Conservation (phyloP, 2,888 invertebrate genomes). For the Leptopilina drosophilae region DNA sequence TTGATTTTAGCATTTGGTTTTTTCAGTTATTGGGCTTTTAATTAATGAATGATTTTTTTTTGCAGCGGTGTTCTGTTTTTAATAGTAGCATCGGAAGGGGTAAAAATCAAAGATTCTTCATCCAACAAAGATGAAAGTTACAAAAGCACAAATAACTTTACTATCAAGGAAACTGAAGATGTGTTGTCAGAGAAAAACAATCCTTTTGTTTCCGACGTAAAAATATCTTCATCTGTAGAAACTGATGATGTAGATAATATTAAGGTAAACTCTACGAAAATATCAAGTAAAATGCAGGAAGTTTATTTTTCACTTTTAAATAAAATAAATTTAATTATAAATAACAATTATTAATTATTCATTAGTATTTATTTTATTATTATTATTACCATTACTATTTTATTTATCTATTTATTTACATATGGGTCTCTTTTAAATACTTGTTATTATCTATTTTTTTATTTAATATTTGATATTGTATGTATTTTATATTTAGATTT, state of each 20-base stretch:
- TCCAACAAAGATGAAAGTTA: slow-evolving; percentile 56
- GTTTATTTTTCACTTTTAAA: too few species aligned
- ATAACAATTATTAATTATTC: background rate
- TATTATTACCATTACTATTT: too few species aligned
- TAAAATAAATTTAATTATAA: background rate
- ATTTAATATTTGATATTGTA: too few species aligned
- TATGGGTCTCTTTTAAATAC: too few species aligned
- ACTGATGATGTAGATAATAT: slow-evolving; percentile 18
- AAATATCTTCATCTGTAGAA: slow-evolving; percentile 9
- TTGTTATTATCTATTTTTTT: too few species aligned
- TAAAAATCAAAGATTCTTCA: slow-evolving; percentile 64
- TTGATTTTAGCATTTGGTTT: background rate
- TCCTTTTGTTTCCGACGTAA: slow-evolving; percentile 29
- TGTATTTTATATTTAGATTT: too few species aligned
- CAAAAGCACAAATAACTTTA: slow-evolving; percentile 60
- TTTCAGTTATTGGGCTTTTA: background rate
- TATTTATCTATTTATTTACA: too few species aligned
- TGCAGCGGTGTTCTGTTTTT: slow-evolving; percentile 81
- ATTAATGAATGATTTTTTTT: slow-evolving; percentile 60
- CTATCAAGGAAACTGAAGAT: slow-evolving; percentile 52
- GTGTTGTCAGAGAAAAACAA: slow-evolving; percentile 18
- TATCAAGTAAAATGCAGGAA: background rate
- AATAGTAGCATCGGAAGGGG: slow-evolving; percentile 80
- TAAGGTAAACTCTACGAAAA: slow-evolving; percentile 12
- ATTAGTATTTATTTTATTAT: too few species aligned